Base-by-base conservation (phyloP, 1,140 invertebrate genomes). In the Wasmannia auropunctata region DNA sequence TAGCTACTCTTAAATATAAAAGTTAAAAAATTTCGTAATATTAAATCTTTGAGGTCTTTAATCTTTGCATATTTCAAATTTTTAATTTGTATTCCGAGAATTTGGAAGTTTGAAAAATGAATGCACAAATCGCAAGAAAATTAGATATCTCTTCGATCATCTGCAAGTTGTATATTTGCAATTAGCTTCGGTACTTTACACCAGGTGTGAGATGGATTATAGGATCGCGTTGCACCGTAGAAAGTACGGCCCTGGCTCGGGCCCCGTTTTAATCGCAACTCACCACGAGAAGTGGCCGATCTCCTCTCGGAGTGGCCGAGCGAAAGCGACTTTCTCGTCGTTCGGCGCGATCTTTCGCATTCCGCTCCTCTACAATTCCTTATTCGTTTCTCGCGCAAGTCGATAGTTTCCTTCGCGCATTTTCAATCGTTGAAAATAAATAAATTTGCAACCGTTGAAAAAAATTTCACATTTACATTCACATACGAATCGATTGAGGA, bases 321-420 rank as follows among this genome's bases (percentile, higher is more conserved):
- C 88, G 90, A 91, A 91, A 91, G 90, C 86, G 60, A 90, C 90
- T 91, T 91, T 91, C 90, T 90, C 90, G 83, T 25, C 65, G 83
- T 72, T 74, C 75, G 37, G 65, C 75, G 81, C 81, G 86, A 86
- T 90, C 88, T 88, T 90, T 90, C 74, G 80, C 80, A 87, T 75
- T 62, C 74, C 74, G 49, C 46, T 84, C 67, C 63, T 60, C 49
- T 75, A 72, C 80, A 75, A 74, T 84, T 74, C n/a, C 69, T 19
- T 60, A 31, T 84, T n/a, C 7, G 80, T 72, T 62, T 49, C 28
- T 76, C 22, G 28, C 31, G n/a, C 40, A 22, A 76, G 37, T 51
- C 37, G n/a, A 37, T 67, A 3, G 28, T 46, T 58, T 80, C 31
- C 19, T 19, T 54, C 28, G 14, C 58, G 28, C 72, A 76, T 75